A percentile compares a stretch with the other conserved stretches of the same genome.
Evolutionary conservation across 2,113 vertebrate species (phyloP).

Genomic region (Burhinus bistriatus): DNA sequence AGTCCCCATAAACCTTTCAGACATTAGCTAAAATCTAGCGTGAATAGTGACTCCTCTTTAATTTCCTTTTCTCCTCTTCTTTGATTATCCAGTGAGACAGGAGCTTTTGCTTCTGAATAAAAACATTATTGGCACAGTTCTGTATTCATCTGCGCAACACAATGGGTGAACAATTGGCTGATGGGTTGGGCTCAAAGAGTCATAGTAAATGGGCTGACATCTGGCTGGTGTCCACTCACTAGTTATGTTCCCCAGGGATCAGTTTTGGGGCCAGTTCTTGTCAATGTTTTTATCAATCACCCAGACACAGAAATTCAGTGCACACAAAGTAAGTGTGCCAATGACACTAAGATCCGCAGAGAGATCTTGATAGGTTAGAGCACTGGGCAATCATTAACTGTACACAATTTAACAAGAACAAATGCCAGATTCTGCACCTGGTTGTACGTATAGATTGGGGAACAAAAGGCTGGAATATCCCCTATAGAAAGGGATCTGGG

Average conservation of each 20-base stretch:
- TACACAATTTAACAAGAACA: neutral
- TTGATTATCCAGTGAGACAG: neutral
- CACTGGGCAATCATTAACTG: neutral
- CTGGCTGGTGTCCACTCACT: neutral
- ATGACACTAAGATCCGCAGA: neutral
- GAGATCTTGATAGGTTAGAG: neutral
- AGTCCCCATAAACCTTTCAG: neutral
- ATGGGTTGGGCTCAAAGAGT: neutral
- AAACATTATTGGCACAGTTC: neutral
- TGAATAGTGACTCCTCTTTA: neutral
- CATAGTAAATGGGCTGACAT: neutral
- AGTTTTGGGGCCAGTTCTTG: neutral
- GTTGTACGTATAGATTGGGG: accelerated
- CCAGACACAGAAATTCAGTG: neutral
- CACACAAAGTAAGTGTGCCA: neutral
- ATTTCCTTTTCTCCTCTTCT: neutral
- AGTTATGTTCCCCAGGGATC: neutral
- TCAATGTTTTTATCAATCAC: neutral
- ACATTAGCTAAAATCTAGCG: neutral
- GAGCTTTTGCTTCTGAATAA: neutral
- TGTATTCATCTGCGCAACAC: neutral
- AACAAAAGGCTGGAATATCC: neutral
- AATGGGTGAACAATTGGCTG: neutral
- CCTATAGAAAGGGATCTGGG: neutral
- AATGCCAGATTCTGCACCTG: neutral